Base-by-base conservation (phyloP, 1,140 invertebrate genomes). In the Limonius californicus region DNA sequence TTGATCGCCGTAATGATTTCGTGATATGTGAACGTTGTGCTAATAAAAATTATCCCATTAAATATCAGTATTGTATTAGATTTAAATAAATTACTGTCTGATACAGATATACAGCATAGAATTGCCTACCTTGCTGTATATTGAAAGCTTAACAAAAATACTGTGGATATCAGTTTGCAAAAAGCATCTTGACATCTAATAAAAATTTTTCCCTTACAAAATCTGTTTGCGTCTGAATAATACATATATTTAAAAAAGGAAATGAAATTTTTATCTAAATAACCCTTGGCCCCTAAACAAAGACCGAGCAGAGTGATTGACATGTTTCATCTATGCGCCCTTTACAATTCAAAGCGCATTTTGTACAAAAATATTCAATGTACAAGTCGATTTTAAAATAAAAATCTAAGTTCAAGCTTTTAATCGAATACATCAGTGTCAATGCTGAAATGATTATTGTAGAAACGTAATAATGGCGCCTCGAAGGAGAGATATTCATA, bases 221-320 rank as follows among this genome's bases (percentile, higher is more conserved):
- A 16, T 6, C 15, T 50, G 7, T 50, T 50, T 18, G 16, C 3
- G 2, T 4, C 20, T 61, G 50, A 67, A 69, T 65, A 69, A 67
- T 61, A 59, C 54, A 63, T 57, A 59, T 66, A 61, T 66, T 69
- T 67, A 68, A 68, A 71, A 67, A 62, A 59, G 71, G 71, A 72
- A 72, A 72, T 72, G 68, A 70, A 72, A 66, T 71, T 72, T 72
- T 72, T 72, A 72, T 72, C 71, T 63, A 60, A 55, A 45, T 57
- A 57, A 71, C 68, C 69, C 66, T 61, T 70, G 68, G 63, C 70
- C 62, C 32, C 23, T 57, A 66, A 64, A 67, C 65, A 67, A 68
- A 66, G 61, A 61, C 32, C 61, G 61, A 53, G 57, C 57, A 67
- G 43, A 43, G 50, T 70, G 71, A 72, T 62, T 71, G 71, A 72